phyloP scores from a whole-genome alignment of 2,888 invertebrate species.

The Meghimatium bilineatum region DNA sequence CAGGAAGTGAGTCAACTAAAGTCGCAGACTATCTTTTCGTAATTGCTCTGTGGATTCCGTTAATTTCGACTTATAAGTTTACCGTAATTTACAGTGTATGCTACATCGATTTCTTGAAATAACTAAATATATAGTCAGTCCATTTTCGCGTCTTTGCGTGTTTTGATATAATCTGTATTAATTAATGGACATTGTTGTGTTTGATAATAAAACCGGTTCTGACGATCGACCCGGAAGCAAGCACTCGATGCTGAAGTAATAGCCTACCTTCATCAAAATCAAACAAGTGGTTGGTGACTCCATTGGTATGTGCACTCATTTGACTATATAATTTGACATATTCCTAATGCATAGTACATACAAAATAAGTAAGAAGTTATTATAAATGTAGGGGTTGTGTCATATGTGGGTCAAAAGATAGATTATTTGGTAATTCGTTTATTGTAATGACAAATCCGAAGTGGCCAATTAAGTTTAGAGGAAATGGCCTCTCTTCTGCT shows the following conservation, averaged over 20 bases:
- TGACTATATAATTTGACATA: not conserved
- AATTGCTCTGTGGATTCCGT: not conserved
- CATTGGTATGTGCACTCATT: not conserved
- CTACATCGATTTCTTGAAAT: too few species aligned
- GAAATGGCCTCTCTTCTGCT: too few species aligned
- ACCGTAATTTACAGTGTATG: not conserved
- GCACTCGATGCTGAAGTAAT: not conserved
- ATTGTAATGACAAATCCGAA: too few species aligned
- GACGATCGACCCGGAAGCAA: not conserved
- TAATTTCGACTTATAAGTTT: not conserved
- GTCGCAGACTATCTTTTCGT: not conserved
- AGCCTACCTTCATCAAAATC: not conserved
- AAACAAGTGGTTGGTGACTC: not conserved
- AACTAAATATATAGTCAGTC: not conserved
- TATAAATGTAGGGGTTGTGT: too few species aligned
- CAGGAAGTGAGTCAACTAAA: slow-evolving; percentile 31
- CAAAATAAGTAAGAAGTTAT: too few species aligned
- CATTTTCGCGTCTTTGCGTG: not conserved
- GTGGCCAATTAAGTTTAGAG: too few species aligned
- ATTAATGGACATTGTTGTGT: not conserved
- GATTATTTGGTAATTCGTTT: too few species aligned
- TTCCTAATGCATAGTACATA: too few species aligned
- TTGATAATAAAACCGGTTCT: not conserved
- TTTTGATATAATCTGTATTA: not conserved
- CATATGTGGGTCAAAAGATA: too few species aligned